Base-by-base conservation (phyloP, 2,113 vertebrate genomes). In the Oreochromis aureus region DNA sequence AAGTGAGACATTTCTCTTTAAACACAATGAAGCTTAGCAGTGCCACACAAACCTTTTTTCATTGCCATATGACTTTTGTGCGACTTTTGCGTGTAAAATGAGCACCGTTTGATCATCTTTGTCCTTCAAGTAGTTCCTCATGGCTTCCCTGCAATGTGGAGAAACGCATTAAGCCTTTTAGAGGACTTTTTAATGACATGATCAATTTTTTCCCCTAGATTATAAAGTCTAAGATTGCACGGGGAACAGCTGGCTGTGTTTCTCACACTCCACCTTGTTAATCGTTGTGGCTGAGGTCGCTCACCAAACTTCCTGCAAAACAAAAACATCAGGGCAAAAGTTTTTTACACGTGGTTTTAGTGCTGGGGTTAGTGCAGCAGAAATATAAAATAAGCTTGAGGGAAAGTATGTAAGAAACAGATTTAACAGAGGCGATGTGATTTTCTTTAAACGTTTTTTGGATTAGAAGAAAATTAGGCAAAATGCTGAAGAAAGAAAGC, bases 11-110 rank as follows among this genome's bases (percentile, higher is more conserved):
- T 19, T 48, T 12, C 30, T 32, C 44, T 30, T 30, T 30, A 24
- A 46, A 63, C 12, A 48, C 41, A 66, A 32, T 46, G 4, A 46
- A 44, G 36, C 22, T 46, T 53, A 53, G 30, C 7, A 53, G 16
- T 39, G 5, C 12, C 18, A 85, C 7, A 89, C 94, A 55, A 56
- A 99, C 98, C 98, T 98, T 96, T 99, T 99, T 91, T 99, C 98
- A 93, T 99, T 99, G 89, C 98, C 98, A 2, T 99, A 99, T 0
- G 98, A 99, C 91, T 99, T 99, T 93, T 99, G 98, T 82, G 98
- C 98, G 89, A 99, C 98, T 95, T 99, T 99, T 1, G 98, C 98
- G 19, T 99, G 98, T 76, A 99, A 96, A 93, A 99, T 99, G 89
- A 99, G 97, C 34, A 99, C 98, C 10, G 98, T 99, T 93, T 99